Evolutionary conservation across 2,888 invertebrate genomes (phyloP).

Genomic region (Hydropsyche betteni): DNA sequence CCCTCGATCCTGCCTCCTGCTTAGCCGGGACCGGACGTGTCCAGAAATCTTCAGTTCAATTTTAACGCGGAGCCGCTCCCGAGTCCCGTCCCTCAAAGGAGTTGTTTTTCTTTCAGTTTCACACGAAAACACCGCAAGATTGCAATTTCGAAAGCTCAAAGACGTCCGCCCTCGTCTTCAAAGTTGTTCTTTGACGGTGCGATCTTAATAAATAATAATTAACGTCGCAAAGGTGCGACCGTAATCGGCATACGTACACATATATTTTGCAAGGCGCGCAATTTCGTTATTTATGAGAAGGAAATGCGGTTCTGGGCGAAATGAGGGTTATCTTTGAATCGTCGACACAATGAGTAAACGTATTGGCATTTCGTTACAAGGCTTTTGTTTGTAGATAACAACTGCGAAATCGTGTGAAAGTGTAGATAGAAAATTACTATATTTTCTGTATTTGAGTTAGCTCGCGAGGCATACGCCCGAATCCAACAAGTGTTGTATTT

Average conservation of each 20-base stretch:
- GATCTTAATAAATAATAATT: slow-evolving; percentile 25
- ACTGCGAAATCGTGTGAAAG: slow-evolving; percentile 19
- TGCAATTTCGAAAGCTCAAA: slow-evolving; percentile 22
- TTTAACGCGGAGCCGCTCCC: neutral
- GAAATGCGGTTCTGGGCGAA: neutral
- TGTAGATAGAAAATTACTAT: neutral
- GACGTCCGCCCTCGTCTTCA: neutral
- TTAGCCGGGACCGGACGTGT: slow-evolving; percentile 1
- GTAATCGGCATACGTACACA: neutral
- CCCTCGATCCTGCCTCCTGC: neutral
- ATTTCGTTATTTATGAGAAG: slow-evolving; percentile 3
- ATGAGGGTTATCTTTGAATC: neutral
- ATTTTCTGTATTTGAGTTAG: neutral
- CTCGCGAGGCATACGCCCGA: neutral
- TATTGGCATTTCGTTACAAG: slow-evolving; percentile 11
- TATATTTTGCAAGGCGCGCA: neutral
- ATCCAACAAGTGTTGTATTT: no score
- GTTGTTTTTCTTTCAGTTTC: slow-evolving; percentile 23
- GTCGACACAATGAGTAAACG: neutral
- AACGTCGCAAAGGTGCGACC: neutral
- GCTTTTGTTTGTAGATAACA: neutral
- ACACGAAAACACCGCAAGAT: slow-evolving; percentile 28
- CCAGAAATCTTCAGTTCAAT: neutral
- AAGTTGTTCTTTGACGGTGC: slow-evolving; percentile 4
- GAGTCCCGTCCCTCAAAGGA: slow-evolving; percentile 14